Conservation (phyloP, 1,140 invertebrate species). For the Onthophagus taurus region DNA sequence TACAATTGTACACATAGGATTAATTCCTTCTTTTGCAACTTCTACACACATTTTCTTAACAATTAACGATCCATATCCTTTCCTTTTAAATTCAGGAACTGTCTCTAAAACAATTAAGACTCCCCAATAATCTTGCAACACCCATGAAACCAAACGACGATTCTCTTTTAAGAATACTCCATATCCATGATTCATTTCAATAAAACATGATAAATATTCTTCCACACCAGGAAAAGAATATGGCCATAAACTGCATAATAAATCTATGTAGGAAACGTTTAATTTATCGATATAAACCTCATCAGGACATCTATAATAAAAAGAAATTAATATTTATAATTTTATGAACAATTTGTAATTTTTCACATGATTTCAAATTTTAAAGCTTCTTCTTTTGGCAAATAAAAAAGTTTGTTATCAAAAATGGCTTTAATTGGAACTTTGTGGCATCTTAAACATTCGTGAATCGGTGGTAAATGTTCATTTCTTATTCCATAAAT, state of each 20-base stretch:
- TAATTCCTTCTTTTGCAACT: conserved; percentile 29
- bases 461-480: neutral
- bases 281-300: conserved; percentile 4
- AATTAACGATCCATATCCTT: conserved; percentile 34
- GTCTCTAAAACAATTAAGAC: conserved; percentile 35
- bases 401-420: conserved; percentile 3
- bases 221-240: conserved; percentile 22
- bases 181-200: conserved; percentile 29
- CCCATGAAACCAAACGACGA: conserved; percentile 26
- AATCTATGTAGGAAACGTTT: neutral
- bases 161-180: conserved; percentile 27
- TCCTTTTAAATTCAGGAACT: conserved; percentile 25
- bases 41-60: conserved; percentile 26
- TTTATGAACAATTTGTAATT: neutral
- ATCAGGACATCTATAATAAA: conserved; percentile 3
- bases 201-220: conserved; percentile 22
- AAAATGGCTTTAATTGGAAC: conserved; percentile 3
- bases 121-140: conserved; percentile 31
- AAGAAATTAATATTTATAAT: neutral
- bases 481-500: conserved; percentile 5
- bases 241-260: neutral
- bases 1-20: conserved; percentile 33
- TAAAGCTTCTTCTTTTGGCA: neutral
- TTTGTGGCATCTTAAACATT: conserved; percentile 6
- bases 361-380: neutral